Conservation (phyloP, 2,113 vertebrate species). For the Lanius ludovicianus region DNA sequence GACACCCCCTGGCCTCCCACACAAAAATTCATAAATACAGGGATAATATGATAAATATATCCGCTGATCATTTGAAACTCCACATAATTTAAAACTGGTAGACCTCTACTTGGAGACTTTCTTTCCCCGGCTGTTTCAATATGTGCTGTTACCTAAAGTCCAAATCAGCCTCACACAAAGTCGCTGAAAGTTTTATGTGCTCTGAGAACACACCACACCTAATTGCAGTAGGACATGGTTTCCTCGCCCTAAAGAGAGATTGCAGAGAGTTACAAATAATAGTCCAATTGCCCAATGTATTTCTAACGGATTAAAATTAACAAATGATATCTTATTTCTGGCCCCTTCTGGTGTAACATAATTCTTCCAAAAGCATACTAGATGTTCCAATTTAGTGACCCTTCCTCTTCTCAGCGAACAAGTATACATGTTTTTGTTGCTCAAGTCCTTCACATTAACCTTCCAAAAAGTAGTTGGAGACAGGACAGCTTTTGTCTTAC, state of each 20-base stretch:
- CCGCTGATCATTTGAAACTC: background rate
- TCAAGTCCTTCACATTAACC: background rate
- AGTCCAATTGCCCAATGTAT: conserved; percentile 60
- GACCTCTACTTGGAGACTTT: conserved; percentile 1
- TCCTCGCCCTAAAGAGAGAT: conserved; percentile 60
- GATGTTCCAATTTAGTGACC: conserved; percentile 60
- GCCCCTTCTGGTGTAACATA: conserved; percentile 67
- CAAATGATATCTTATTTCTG: conserved; percentile 73
- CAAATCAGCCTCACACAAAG: conserved; percentile 50
- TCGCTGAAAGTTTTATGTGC: conserved; percentile 70
- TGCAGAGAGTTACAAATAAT: conserved; percentile 62
- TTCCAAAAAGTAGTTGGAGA: conserved; percentile 49
- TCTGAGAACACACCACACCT: conserved; percentile 69
- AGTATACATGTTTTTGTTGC: background rate
- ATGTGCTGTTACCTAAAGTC: conserved; percentile 58
- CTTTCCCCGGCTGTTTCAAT: conserved; percentile 3
- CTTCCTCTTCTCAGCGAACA: conserved; percentile 63
- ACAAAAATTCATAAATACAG: background rate
- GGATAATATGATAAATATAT: conserved; percentile 39
- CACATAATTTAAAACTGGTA: conserved; percentile 2
- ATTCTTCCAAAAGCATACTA: conserved; percentile 67
- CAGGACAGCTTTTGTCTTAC: conserved; percentile 16
- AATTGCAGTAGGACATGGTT: conserved; percentile 68
- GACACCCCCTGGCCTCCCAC: background rate
- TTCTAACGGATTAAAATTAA: conserved; percentile 77